Percentiles rank a stretch among this genome's conserved stretches.
phyloP scores from a whole-genome alignment of 2,113 vertebrate species.

The Laticauda laticaudata region DNA sequence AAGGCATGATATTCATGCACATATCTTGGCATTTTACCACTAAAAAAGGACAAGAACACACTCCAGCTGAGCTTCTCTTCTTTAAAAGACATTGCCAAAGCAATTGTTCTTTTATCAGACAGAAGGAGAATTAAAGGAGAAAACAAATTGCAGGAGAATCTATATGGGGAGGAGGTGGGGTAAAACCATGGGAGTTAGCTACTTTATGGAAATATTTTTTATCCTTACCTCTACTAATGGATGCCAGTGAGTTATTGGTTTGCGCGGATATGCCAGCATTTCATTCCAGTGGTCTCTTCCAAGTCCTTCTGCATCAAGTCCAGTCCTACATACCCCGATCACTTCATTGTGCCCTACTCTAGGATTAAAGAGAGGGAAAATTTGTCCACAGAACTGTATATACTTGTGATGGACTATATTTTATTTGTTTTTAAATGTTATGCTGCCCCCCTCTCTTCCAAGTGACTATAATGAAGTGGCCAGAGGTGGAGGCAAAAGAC shows the following conservation, averaged over 20 bases:
- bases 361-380: conserved; percentile 27
- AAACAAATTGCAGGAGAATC: neutral
- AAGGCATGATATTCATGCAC: neutral
- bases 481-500: neutral
- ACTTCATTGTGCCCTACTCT: conserved; percentile 99
- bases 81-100: neutral
- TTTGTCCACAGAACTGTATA: neutral
- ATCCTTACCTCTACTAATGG: conserved; percentile 87
- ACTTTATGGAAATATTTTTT: neutral
- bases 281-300: conserved; percentile 98
- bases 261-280: conserved; percentile 95
- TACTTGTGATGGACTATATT: neutral
- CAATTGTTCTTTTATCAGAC: neutral
- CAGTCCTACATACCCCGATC: conserved; percentile 90
- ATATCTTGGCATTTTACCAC: neutral
- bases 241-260: conserved; percentile 98
- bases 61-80: neutral
- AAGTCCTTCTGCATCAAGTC: conserved; percentile 91
- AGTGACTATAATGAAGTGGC: neutral
- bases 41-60: neutral
- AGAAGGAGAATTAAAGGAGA: neutral
- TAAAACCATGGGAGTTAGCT: neutral
- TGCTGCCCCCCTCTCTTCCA: neutral
- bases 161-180: neutral
- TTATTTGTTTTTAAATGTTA: neutral